Base-by-base conservation (phyloP, 2,888 invertebrate species). In the Eupithecia tripunctaria region DNA sequence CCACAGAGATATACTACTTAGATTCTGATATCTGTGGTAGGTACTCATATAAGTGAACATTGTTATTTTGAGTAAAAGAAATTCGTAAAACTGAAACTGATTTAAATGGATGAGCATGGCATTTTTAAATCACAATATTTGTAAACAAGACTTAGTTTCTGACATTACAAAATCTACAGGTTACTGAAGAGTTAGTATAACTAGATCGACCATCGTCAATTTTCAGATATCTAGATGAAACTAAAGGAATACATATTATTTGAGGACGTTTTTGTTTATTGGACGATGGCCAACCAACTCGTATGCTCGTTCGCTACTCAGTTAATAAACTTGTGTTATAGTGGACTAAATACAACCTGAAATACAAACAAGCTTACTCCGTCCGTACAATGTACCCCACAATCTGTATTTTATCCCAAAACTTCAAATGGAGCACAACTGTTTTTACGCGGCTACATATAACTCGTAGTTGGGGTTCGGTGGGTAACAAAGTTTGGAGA, bases 271-370 rank as follows among this genome's bases (percentile, higher is more conserved):
- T 78, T 71, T 77, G 74, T 79, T 82, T 78, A 80, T 56, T 56
- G 56, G 56, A 79, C 80, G 81, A 80, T 78, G 77, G 82, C 75
- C 80, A 82, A 79, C 76, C 56, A 78, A 88, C 89, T 84, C 89
- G 88, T 93, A 94, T 94, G 93, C 93, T 90, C 91, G 91, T 91
- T 88, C 85, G 89, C 88, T 93, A 91, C 85, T 86, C 76, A 21
- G 51, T 32, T 74, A 73, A 56, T n/a, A 69, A 64, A 82, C 76
- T 82, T 78, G 81, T 88, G 84, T 86, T 87, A 88, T 78, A 84
- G 81, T 85, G 82, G 80, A 82, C 88, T 88, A 88, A 84, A 87
- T 86, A 88, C 86, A 85, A 85, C 82, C 85, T 85, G 82, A 81
- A 82, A 82, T 86, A 89, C 85, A 88, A 85, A 87, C 86, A 90